These are phyloP conservation scores for Coenonympha glycerion DNA, from an alignment of 2,888 invertebrate species.

Conservation along the genomic window DNA sequence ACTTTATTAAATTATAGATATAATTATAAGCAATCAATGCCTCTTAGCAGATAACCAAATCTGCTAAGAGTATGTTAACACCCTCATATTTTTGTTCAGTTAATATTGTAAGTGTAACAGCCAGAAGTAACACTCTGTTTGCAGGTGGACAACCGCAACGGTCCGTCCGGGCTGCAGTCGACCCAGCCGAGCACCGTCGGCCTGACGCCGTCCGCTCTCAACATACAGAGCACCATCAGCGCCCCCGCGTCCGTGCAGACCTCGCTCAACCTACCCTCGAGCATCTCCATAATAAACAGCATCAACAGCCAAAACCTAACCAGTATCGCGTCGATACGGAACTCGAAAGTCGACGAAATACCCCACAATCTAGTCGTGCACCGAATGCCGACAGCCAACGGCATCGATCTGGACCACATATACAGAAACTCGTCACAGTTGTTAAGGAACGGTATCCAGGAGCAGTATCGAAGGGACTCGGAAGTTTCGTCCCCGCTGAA, in stretches of 20 bases:
- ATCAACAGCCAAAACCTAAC: slow-evolving; percentile 40
- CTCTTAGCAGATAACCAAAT: too few relatives aligned
- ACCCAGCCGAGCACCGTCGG: slow-evolving; percentile 53
- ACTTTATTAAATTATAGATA: too few relatives aligned
- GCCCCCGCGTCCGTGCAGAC: slow-evolving; percentile 48
- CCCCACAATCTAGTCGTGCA: slow-evolving; percentile 64
- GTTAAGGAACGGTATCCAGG: slow-evolving; percentile 61
- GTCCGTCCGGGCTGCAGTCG: slow-evolving; percentile 50
- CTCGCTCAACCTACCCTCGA: slow-evolving; percentile 48
- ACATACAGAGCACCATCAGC: slow-evolving; percentile 39
- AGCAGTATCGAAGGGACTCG: slow-evolving; percentile 48
- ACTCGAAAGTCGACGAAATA: slow-evolving; percentile 42
- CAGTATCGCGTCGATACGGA: slow-evolving; percentile 48
- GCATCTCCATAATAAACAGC: slow-evolving; percentile 54
- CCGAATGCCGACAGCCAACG: slow-evolving; percentile 49
- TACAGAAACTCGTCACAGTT: slow-evolving; percentile 38
- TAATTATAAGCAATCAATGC: too few relatives aligned
- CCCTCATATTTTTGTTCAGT: too few relatives aligned
- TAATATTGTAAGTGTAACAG: slow-evolving; percentile 18
- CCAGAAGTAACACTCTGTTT: slow-evolving; percentile 19
- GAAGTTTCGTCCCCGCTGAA: slow-evolving; percentile 52
- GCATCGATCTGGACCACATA: slow-evolving; percentile 60
- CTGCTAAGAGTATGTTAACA: too few relatives aligned
- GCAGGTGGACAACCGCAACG: slow-evolving; percentile 65
- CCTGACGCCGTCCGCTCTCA: slow-evolving; percentile 49